Percentiles rank a stretch among this genome's conserved stretches.
Evolutionary conservation across 2,113 vertebrate genomes (phyloP).

Genomic region (Scopus umbretta): DNA sequence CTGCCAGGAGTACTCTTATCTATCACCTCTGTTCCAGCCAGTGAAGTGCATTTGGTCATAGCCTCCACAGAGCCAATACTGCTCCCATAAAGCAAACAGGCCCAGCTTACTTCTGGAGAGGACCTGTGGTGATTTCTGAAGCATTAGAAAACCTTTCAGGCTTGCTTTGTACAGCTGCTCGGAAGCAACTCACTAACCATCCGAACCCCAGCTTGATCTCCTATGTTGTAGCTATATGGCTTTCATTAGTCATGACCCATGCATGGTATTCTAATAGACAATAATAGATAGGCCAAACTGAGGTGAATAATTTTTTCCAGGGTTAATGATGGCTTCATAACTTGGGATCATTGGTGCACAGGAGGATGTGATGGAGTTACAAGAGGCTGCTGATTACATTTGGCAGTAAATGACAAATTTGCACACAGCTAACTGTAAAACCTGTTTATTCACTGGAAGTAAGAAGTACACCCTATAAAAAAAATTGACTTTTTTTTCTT

Average conservation of each 20-base stretch:
- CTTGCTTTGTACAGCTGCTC: background rate
- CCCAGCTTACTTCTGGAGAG: background rate
- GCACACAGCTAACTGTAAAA: background rate
- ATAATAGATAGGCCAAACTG: background rate
- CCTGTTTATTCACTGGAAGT: background rate
- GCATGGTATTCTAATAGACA: background rate
- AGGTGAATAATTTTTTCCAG: background rate
- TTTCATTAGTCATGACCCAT: background rate
- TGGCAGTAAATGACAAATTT: background rate
- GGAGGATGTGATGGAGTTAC: background rate
- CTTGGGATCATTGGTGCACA: fast-evolving
- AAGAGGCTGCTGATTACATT: background rate
- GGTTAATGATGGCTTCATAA: background rate
- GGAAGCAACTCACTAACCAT: background rate
- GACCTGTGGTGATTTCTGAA: background rate
- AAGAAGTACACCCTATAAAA: background rate
- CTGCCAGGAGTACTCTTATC: background rate
- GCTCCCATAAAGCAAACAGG: background rate
- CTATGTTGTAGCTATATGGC: background rate
- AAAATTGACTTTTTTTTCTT: background rate
- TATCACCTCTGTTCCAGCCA: background rate
- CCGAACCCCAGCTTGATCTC: background rate
- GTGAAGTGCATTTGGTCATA: background rate
- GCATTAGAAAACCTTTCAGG: background rate
- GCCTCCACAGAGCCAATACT: background rate